Evolutionary conservation across 1,140 invertebrate genomes (phyloP), one percentile per base, ranked within the genome.

Genomic region (Drosophila parvula): DNA sequence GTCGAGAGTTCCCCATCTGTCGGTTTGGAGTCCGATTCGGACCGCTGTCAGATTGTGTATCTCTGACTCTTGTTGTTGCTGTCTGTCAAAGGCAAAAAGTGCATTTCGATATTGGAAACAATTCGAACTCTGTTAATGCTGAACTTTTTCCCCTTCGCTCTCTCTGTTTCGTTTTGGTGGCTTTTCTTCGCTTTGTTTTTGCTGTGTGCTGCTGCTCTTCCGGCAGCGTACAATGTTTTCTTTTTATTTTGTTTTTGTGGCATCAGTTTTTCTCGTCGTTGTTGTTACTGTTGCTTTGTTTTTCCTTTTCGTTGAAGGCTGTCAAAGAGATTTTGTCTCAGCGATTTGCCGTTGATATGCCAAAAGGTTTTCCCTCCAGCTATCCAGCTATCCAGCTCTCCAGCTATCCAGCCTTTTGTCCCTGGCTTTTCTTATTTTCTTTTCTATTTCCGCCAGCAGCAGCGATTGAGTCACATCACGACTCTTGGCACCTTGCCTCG

Each of bases 91-190:
- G 60, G 79, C 67, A 79, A 79, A 79, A 79, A 79, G 77, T 68
- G 77, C 76, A 79, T 78, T 81, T 75, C 79, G 80, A 82, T 88
- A 86, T 88, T 83, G 75, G 63, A 82, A 81, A 86, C 81, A 85
- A 78, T 85, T 86, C 81, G 78, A 78, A 70, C 73, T 81, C 43
- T 61, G 71, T 69, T 77, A 73, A 59, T 78, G 75, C 44, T 81
- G 73, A 63, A 68, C 61, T 75, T 68, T 71, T 79, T 71, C 50
- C 45, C 45, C 47, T 30, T 41, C 40, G 18, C 30, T 47, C 45
- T 43, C 27, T 44, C 7, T 53, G 22, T 43, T 30, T 14, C 32
- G 16, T 27, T 50, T 53, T 12, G 11, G 44, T 44, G 45, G 7
- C 10, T 63, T 64, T 38, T 30, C 14, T 22, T 61, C 32, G 38